phyloP scores from a whole-genome alignment of 2,888 invertebrate genomes.

The Lordiphosa fenestrarum region DNA sequence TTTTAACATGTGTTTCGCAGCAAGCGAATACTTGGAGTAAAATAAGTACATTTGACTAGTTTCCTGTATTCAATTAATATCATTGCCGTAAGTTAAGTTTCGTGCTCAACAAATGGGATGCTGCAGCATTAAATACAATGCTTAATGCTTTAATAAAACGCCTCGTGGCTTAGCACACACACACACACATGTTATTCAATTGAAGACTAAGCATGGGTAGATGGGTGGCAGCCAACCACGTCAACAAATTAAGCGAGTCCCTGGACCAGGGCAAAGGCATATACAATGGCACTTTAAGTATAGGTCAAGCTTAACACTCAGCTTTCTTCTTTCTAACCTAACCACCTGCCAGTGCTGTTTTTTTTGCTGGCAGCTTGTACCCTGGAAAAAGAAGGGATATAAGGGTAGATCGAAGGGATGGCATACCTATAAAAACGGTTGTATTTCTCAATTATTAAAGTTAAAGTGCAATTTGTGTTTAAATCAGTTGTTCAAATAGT shows the following conservation, averaged over 20 bases:
- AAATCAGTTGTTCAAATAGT: too few relatives aligned
- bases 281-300: conserved; percentile 53
- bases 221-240: conserved; percentile 27
- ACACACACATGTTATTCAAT: conserved; percentile 58
- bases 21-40: too few relatives aligned
- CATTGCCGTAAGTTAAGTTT: conserved; percentile 3
- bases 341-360: conserved; percentile 40
- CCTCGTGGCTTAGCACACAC: conserved; percentile 23
- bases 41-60: too few relatives aligned
- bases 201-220: conserved; percentile 22
- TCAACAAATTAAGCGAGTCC: conserved; percentile 60
- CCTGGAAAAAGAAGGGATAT: too few relatives aligned
- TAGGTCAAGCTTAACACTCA: conserved; percentile 40
- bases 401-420: too few relatives aligned
- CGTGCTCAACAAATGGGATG: conserved; percentile 23
- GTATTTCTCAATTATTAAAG: too few relatives aligned
- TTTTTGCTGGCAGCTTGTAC: conserved; percentile 3
- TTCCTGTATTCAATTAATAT: neutral
- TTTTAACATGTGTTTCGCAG: too few relatives aligned
- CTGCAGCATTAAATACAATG: conserved; percentile 51
- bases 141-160: conserved; percentile 65
- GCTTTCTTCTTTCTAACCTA: conserved; percentile 2
- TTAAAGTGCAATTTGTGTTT: too few relatives aligned
- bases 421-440: too few relatives aligned
- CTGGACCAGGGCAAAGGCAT: conserved; percentile 21